Evolutionary conservation across 2,113 vertebrate species (phyloP), one percentile per base, ranked within the genome.

Genomic region (Oxyruncus cristatus): DNA sequence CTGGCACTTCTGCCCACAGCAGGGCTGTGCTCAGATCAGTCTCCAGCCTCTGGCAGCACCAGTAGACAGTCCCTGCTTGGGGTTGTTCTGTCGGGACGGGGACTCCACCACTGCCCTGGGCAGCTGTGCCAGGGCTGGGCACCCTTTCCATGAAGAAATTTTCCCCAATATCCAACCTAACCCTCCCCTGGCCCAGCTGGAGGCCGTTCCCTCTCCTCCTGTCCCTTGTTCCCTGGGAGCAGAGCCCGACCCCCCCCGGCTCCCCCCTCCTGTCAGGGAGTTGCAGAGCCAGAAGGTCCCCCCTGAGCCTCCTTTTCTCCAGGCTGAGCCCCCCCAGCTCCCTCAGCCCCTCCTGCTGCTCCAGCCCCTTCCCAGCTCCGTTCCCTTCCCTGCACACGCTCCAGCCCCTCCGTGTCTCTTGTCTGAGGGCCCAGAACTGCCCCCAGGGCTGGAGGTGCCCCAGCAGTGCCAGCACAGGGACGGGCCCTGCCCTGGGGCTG

Each of bases 1-100:
- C 19, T 4, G 4, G 46, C 8, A 0, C 4, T 84, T 0, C 0
- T 23, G 22, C 11, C 42, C 22, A 0, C 3, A 7, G 18, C 11
- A 3, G 17, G 28, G 37, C 58, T 84, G 66, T 59, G 44, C 24
- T 37, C 12, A 15, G 6, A 50, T 14, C 10, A 5, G 8, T 16
- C 28, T 22, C n/a, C 6, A 23, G 3, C 47, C 70, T 1, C 55
- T n/a, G 55, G 50, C 22, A 32, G 20, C 71, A 37, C 12, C 37
- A 6, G 0, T 0, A 5, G 23, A 23, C 1, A 1, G 4, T 61
- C 41, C 35, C 41, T 56, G 66, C 18, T 14, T 44, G 76, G 62
- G 58, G 27, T 26, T 0, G 4, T 37, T 59, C 35, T 47, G 2
- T 24, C 59, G 73, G 28, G 50, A 6, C 66, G 37, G 61, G 12